Evolutionary conservation across 2,888 invertebrate genomes (phyloP).

Genomic region (Nineta flava): DNA sequence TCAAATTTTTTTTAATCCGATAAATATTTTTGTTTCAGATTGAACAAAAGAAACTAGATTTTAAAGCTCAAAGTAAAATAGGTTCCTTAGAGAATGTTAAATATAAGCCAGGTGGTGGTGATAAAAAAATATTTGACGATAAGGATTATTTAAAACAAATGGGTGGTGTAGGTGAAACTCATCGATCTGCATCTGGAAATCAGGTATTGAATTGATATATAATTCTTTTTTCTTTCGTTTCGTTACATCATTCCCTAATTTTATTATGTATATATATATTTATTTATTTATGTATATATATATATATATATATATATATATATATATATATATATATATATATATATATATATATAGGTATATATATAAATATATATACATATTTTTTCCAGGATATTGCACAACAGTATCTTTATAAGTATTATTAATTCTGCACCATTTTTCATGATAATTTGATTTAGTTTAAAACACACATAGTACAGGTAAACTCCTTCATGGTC

Average conservation of each 20-base stretch:
- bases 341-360: no score
- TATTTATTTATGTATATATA: no score
- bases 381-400: no score
- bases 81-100: conserved; percentile 83
- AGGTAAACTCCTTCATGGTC: background rate
- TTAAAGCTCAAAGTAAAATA: conserved; percentile 84
- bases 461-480: background rate
- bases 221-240: no score
- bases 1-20: background rate
- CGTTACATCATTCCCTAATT: no score
- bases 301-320: no score
- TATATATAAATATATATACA: no score
- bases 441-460: background rate
- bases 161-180: conserved; percentile 27
- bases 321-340: no score
- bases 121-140: conserved; percentile 86
- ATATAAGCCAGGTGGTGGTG: conserved; percentile 85
- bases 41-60: conserved; percentile 77
- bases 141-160: conserved; percentile 78
- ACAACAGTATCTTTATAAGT: no score
- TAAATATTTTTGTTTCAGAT: conserved; percentile 43
- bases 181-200: conserved; percentile 33
- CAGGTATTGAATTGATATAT: conserved; percentile 28
- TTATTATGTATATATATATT: no score
- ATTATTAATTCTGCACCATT: background rate